Evolutionary conservation across 30 jellyfish, hydroid and myxozoan species (phyloP), one percentile per base, ranked within the genome.

Genomic region (Aurelia aurita complex sp. Pacific): DNA sequence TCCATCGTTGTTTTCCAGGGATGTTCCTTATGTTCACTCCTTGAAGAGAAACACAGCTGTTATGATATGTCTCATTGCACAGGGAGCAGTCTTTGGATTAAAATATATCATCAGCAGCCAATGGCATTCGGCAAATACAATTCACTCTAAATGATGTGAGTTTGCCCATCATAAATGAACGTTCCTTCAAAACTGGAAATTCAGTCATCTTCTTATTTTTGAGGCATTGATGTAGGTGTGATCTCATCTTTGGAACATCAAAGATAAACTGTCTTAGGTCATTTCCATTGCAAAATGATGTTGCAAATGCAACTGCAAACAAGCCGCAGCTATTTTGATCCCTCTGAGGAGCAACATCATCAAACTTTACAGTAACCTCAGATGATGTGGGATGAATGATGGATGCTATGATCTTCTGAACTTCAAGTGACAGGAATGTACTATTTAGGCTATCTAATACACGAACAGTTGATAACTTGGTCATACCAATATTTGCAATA

Each of bases 291-390:
- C 29, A 2, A 33, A 69, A n/a, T 38, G 59, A 73, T 35, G 84
- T 73, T n/a, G 84, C 84, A 73, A 73, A 73, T 36, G 84, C 84
- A 35, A 73, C 43, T n/a, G 84, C 84, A 73, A 43, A 43, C 54
- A 2, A 43, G 54, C 54, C 54, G 5, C 10, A 43, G 53, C 53
- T 43, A 73, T 18, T 52, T n/a, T 43, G 60, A n/a, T 73, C 53
- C 34, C 73, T 42, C 43, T 42, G 84, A 23, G 29, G 71, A n/a
- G 71, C 71, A 62, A 62, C 33, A 62, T 62, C 71, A 32, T 62
- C 71, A 62, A 62, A 62, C 36, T 62, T 62, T 32, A 62, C 71
- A 10, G 71, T 62, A 0, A 62, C 71, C 36, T 62, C 71, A 10
- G 71, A 62, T 18, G 71, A 62, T 5, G 71, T n/a, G 10, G 71